Base-by-base conservation (phyloP, 2,113 vertebrate species). In the Camelus bactrianus region DNA sequence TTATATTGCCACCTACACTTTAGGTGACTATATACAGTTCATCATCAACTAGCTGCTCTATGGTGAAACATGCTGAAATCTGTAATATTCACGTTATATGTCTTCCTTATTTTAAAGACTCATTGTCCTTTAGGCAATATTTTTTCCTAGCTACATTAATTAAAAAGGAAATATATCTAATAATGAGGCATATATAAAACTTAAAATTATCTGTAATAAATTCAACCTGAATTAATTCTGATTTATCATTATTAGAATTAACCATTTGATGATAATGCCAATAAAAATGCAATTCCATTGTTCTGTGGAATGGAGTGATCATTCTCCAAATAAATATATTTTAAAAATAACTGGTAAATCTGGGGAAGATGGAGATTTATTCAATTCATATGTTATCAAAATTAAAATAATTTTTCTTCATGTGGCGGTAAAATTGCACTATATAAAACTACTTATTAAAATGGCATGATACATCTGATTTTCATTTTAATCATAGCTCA, bases 161-260 rank as follows among this genome's bases (percentile, higher is more conserved):
- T 96, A 28, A 95, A 97, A 97, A 85, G 89, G 85, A 98, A 98
- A 96, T 97, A 75, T 79, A 96, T 94, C 96, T 98, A 98, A 94
- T 89, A 85, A 95, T 96, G 30, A 91, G 97, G 94, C 73, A 95
- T 95, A 95, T 91, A 92, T 58, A 95, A 97, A 93, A 76, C 70
- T 95, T 97, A 90, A 97, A 98, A 98, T 89, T 75, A 81, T 95
- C 85, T 92, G 90, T 80, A 92, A 95, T 95, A 98, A 95, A 95
- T 81, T 92, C 46, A 90, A 72, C 86, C 96, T 93, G 93, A 98
- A 98, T 95, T 95, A 97, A 98, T 96, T 94, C 26, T 94, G 92
- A 6, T 83, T 97, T 97, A 73, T 67, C 97, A 81, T 96, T 95
- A 92, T 97, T 97, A 96, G 92, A 96, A 93, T 95, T 97, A 97